Base-by-base conservation (phyloP, 2,113 vertebrate species). In the Pseudopodoces humilis region DNA sequence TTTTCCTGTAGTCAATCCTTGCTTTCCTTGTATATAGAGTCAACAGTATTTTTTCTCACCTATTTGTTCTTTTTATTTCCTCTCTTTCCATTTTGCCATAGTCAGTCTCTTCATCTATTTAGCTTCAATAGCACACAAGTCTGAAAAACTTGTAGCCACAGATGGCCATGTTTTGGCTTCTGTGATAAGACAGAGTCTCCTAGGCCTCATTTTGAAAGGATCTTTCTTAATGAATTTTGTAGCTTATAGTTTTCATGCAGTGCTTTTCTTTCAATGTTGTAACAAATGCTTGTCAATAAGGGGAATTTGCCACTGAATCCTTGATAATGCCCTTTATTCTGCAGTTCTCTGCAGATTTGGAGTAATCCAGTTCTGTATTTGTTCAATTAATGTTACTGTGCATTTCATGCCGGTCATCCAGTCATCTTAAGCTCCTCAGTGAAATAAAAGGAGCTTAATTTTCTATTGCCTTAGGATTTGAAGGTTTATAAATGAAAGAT, bases 251-350 rank as follows among this genome's bases (percentile, higher is more conserved):
- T 94, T 94, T 83, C 60, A 46, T 56, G 33, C 37, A 87, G 83
- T 37, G 49, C 67, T 91, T 92, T 97, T 88, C 84, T 86, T 93
- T 89, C 75, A 83, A 25, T 94, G 53, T 85, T 93, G 55, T 25
- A 92, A 96, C 77, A 88, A 97, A 92, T 78, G 44, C 80, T 90
- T 92, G 88, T 95, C 86, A 76, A 60, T 71, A 94, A 77, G n/a
- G 47, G 44, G 88, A 95, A 93, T 88, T 77, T 94, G 93, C 76
- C 70, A 84, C 56, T 69, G 84, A 95, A 97, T 80, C 86, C 93
- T 86, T 95, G 90, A 97, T 96, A 95, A 88, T 65, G 95, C 95
- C 83, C 78, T 97, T 97, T 94, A 95, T 97, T 97, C 94, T 96
- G 93, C 20, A 43, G 49, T 92, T 96, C 90, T 97, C 88, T 95